phyloP scores from a whole-genome alignment of 2,797 vertebrate genomes.

The Pseudochirops corinnae region DNA sequence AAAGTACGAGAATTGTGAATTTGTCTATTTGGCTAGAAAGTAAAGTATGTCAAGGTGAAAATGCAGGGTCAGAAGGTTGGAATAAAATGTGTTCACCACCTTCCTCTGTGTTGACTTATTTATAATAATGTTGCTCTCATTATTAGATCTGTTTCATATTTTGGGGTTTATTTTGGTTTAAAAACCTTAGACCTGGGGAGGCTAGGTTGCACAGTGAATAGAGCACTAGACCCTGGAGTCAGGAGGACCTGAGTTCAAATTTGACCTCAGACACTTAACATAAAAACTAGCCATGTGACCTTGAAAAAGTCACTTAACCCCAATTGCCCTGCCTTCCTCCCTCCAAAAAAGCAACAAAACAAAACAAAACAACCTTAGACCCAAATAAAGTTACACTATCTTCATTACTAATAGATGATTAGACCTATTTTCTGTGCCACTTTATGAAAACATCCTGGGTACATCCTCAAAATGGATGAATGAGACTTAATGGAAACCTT shows the following conservation, averaged over 20 bases:
- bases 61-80: neutral
- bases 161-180: slow-evolving; percentile 19
- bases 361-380: neutral
- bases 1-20: neutral
- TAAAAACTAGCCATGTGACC: no score
- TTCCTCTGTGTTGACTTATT: neutral
- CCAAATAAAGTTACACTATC: slow-evolving; percentile 30
- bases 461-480: neutral
- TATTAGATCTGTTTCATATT: slow-evolving; percentile 16
- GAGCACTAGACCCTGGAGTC: no score
- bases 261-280: no score
- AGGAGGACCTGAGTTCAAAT: no score
- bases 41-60: neutral
- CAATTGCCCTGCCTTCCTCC: no score
- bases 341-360: no score
- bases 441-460: neutral
- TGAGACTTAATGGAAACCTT: slow-evolving; percentile 13
- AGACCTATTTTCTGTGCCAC: slow-evolving; percentile 1
- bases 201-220: no score
- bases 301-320: no score
- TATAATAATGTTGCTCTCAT: slow-evolving; percentile 15
- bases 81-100: neutral
- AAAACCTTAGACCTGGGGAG: neutral
- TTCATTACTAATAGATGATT: slow-evolving; percentile 38
- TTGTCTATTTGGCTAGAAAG: neutral